A percentile compares a stretch with the other conserved stretches of the same genome.
Conservation (phyloP, 2,113 vertebrate genomes). For the Uropsilus gracilis region DNA sequence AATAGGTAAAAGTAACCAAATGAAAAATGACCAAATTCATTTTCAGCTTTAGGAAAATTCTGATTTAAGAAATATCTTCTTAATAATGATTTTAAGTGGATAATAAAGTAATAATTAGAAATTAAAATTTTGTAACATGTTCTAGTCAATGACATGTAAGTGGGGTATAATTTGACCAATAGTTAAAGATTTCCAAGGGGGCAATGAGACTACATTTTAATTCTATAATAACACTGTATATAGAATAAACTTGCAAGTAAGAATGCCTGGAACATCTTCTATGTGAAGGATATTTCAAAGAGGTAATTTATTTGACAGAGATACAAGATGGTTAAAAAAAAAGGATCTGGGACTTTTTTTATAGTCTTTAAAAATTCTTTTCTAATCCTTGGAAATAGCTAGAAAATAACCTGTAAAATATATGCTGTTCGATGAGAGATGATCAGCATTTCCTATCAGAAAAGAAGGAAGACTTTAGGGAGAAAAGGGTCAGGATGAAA, state of each 20-base stretch:
- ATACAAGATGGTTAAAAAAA: neutral
- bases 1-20: neutral
- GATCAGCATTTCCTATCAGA: neutral
- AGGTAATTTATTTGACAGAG: neutral
- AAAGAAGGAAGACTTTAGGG: neutral
- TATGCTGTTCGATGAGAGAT: neutral
- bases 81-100: neutral
- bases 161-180: neutral
- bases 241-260: neutral
- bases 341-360: neutral
- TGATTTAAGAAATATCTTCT: neutral
- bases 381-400: neutral
- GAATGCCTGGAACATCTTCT: neutral
- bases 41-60: constrained; percentile 3
- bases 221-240: neutral
- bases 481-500: neutral
- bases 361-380: neutral
- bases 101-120: constrained; percentile 11
- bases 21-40: neutral
- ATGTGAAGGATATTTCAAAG: neutral
- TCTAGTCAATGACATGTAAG: neutral
- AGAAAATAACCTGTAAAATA: neutral
- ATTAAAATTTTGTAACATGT: constrained; percentile 11
- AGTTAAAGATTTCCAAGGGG: neutral
- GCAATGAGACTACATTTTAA: neutral